Conservation (phyloP, 1,140 invertebrate genomes). For the Chlorops oryzae region DNA sequence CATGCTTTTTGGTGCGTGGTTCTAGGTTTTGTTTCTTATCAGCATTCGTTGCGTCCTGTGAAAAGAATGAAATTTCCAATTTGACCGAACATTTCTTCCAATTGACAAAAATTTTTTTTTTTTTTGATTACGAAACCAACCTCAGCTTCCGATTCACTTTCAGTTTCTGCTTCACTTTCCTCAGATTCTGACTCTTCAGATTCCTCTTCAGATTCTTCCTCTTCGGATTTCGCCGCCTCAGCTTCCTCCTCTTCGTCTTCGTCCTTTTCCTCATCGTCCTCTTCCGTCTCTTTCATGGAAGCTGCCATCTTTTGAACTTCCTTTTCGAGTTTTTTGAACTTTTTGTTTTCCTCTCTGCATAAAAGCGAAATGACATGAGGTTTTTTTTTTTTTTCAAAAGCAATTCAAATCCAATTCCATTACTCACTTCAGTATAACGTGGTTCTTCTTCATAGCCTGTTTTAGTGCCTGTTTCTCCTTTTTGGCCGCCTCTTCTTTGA, state of each 20-base stretch:
- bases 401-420: neutral
- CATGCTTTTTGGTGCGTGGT: conserved; percentile 62
- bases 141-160: conserved; percentile 60
- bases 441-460: conserved; percentile 72
- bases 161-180: conserved; percentile 58
- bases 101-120: neutral
- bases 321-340: conserved; percentile 71
- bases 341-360: conserved; percentile 63
- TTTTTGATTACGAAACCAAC: conserved; percentile 30
- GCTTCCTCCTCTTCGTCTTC: conserved; percentile 60
- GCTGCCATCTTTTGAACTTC: conserved; percentile 85
- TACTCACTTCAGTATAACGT: conserved; percentile 60
- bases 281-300: conserved; percentile 70
- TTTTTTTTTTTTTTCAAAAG: neutral
- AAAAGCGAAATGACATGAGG: neutral
- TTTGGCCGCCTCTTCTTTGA: conserved; percentile 69
- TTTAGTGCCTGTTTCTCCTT: conserved; percentile 72
- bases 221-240: conserved; percentile 60
- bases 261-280: conserved; percentile 71
- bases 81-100: neutral
- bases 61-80: conserved; percentile 7
- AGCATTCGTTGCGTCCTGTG: conserved; percentile 56
- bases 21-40: conserved; percentile 61
- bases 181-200: conserved; percentile 58
- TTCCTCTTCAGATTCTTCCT: conserved; percentile 58